Conservation (phyloP, 2,797 vertebrate genomes). For the Micromesistius poutassou region DNA sequence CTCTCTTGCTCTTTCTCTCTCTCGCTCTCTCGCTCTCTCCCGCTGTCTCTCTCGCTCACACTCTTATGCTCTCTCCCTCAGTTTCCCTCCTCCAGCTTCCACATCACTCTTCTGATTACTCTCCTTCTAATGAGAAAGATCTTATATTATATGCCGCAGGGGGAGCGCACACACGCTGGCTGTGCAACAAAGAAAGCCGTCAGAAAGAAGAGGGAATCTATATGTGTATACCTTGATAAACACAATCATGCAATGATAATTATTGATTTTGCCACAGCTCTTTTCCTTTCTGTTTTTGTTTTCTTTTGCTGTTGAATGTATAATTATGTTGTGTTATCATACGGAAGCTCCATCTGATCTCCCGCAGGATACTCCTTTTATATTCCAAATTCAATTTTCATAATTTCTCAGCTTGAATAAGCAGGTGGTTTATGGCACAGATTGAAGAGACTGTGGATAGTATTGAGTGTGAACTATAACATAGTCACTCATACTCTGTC, state of each 20-base stretch:
- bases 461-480: neutral
- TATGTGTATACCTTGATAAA: slow-evolving; percentile 37
- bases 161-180: slow-evolving; percentile 42
- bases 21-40: slow-evolving; percentile 14
- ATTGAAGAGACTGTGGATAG: neutral
- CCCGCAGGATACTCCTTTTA: neutral
- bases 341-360: neutral
- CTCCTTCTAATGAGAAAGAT: slow-evolving; percentile 55
- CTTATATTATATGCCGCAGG: slow-evolving; percentile 47
- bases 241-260: slow-evolving; percentile 38
- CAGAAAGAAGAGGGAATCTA: slow-evolving; percentile 27
- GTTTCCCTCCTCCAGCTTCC: slow-evolving; percentile 29
- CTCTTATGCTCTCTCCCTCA: slow-evolving; percentile 21
- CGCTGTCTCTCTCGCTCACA: neutral
- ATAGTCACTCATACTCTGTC: neutral
- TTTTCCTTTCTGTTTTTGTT: slow-evolving; percentile 21
- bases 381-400: neutral
- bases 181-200: slow-evolving; percentile 51
- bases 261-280: slow-evolving; percentile 51
- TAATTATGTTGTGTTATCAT: slow-evolving; percentile 11
- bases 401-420: neutral
- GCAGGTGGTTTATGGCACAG: neutral
- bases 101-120: slow-evolving; percentile 51
- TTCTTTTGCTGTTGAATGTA: slow-evolving; percentile 34
- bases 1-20: slow-evolving; percentile 12